Base-by-base conservation (phyloP, 2,888 invertebrate species). In the Troides aeacus region DNA sequence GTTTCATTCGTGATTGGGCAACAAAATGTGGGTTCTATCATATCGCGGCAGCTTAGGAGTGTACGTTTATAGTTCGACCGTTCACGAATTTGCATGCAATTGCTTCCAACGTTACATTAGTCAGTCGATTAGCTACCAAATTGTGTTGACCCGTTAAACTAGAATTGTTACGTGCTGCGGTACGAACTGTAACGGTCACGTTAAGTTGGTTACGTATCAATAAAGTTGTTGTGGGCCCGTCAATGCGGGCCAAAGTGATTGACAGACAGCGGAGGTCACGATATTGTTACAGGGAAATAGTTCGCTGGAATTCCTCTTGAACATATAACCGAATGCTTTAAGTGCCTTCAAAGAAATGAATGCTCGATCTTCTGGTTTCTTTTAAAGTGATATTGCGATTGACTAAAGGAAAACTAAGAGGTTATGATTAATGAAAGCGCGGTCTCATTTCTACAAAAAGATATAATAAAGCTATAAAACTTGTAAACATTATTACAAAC, bases 241-340 rank as follows among this genome's bases (percentile, higher is more conserved):
- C 78, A 73, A 71, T 76, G 72, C 71, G 72, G 71, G 71, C 72
- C 74, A 72, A 72, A 66, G 72, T 71, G 78, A 80, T 77, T 82
- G 86, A 86, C 79, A 77, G 84, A 80, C 84, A 79, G 75, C 74
- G 75, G 79, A 84, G 84, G 82, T 74, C 80, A 75, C 73, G 72
- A 73, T 74, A 71, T 74, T 72, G 69, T 62, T 66, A 63, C 58
- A 62, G 62, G 62, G 59, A 66, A 70, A 66, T 63, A 66, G 66
- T 70, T 70, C 59, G 62, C 18, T 24, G 70, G 70, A 46, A 70
- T 70, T 63, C 53, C 46, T 23, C 63, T 24, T n/a, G 50, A 62
- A 60, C 50, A 53, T 68, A 68, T 65, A 56, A 46, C 15, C 46
- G 50, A 58, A 53, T 68, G 62, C 59, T 60, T 66, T 66, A 59